These are phyloP conservation scores for Lamproptera curius DNA, from an alignment of 2,888 invertebrate genomes.

Conservation along the genomic window DNA sequence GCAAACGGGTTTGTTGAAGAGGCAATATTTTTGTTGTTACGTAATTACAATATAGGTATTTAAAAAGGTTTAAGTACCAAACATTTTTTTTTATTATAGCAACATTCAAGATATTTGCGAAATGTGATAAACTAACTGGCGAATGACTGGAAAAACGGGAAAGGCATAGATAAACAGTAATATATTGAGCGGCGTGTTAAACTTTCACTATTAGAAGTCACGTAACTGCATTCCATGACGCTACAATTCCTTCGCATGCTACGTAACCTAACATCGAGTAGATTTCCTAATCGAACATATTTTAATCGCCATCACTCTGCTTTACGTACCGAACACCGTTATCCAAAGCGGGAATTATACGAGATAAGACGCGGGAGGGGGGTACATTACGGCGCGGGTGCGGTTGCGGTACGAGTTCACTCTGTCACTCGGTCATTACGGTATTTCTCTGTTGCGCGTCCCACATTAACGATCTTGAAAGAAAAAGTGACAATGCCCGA, in stretches of 20 bases:
- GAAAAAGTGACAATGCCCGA: slow-evolving; percentile 77
- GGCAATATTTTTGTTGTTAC: no score
- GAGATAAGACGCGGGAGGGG: slow-evolving; percentile 55
- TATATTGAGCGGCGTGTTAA: not conserved
- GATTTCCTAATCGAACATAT: slow-evolving; percentile 46
- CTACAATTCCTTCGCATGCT: slow-evolving; percentile 59
- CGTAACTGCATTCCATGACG: slow-evolving; percentile 59
- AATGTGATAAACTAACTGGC: no score
- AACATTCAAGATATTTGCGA: no score
- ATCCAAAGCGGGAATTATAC: slow-evolving; percentile 59
- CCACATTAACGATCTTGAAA: slow-evolving; percentile 69
- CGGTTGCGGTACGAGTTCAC: slow-evolving; percentile 72
- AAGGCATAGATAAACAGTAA: not conserved
- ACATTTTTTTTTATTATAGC: no score
- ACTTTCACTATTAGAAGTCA: slow-evolving; percentile 29
- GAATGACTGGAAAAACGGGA: not conserved
- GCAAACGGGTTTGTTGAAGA: no score
- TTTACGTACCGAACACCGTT: slow-evolving; percentile 74
- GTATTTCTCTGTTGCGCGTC: slow-evolving; percentile 72
- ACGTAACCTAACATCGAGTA: slow-evolving; percentile 60
- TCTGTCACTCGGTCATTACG: slow-evolving; percentile 79
- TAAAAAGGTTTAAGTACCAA: no score
- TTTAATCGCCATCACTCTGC: slow-evolving; percentile 61
- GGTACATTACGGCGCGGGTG: slow-evolving; percentile 60
- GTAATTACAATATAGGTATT: no score